phyloP scores from a whole-genome alignment of 92 coral and sea anemone species.

The Isaurus tuberculatus region DNA sequence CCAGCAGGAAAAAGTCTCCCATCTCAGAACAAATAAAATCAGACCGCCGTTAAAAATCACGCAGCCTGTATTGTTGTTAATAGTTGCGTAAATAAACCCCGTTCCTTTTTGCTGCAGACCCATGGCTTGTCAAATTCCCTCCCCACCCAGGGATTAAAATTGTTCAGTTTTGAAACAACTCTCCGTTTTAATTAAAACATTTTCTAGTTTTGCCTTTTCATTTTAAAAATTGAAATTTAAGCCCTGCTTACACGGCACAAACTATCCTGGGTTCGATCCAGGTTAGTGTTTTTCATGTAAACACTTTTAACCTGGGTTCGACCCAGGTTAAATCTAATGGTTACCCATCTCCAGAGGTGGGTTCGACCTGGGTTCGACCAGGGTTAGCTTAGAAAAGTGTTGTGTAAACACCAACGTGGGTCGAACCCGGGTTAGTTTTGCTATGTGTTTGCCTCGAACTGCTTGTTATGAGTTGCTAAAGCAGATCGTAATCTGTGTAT shows the following conservation, averaged over 20 bases:
- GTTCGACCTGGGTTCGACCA: constrained; percentile 18
- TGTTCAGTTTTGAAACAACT: too few species aligned
- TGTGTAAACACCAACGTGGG: constrained; percentile 25
- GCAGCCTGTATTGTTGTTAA: too few species aligned
- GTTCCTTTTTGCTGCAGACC: too few species aligned
- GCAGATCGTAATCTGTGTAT: constrained; percentile 6
- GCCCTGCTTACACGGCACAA: too few species aligned
- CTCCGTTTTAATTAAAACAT: too few species aligned
- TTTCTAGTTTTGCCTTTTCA: too few species aligned
- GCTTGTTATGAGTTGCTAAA: not conserved
- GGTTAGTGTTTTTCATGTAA: not conserved
- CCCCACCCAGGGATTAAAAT: too few species aligned
- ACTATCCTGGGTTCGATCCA: too few species aligned
- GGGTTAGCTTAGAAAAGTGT: constrained; percentile 21
- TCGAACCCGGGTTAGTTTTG: constrained; percentile 20
- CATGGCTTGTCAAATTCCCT: too few species aligned
- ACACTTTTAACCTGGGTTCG: not conserved
- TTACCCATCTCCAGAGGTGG: constrained; percentile 16
- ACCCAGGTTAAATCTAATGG: constrained; percentile 2
- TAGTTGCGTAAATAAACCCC: too few species aligned
- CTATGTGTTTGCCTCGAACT: constrained; percentile 20
- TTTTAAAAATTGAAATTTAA: too few species aligned
- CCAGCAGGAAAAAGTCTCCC: constrained; percentile 32
- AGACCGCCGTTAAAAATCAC: constrained; percentile 51
- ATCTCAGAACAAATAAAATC: constrained; percentile 38